Evolutionary conservation across 2,797 vertebrate species (phyloP), one percentile per base, ranked within the genome.

Genomic region (Cryptoprocta ferox): DNA sequence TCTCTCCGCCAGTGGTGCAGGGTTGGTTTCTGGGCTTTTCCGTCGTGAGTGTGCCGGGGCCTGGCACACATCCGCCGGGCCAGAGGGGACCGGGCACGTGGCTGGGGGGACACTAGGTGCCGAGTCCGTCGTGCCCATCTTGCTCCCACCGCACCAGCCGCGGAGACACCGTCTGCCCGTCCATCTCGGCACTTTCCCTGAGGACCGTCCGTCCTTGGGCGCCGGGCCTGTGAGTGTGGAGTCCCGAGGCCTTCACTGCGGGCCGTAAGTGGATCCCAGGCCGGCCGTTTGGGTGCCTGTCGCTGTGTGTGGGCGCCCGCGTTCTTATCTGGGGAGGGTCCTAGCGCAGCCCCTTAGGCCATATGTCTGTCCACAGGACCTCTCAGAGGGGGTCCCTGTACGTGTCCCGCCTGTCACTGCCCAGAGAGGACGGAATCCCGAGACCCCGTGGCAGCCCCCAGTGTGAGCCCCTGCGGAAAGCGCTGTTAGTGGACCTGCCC

Each of bases 1-100:
- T 0, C 32, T 6, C 14, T 5, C 87, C 1, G 0, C 87, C 18
- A 0, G 35, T 0, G 32, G 26, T 0, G 0, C 0, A 1, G 12
- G 79, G 32, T 9, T 18, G 14, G 10, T 6, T 70, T n/a, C 65
- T n/a, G 37, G 66, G 66, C 19, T 24, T 45, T 48, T 12, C 3
- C 1, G 3, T 50, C 21, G 8, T 16, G 42, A 32, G 3, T 45
- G 14, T 0, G 0, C 68, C 0, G 1, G 1, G 13, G 73, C 32
- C 70, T 12, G 45, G 70, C 50, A 19, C 26, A 0, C 0, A 18
- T 24, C 37, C 0, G 18, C 61, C 14, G 59, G 24, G 79, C 32
- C 32, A 24, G n/a, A 14, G 35, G n/a, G 26, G 7, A 30, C 7
- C 0, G 19, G 35, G 42, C 3, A 0, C 65, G 7, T 26, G 2